phyloP scores from a whole-genome alignment of 2,888 invertebrate species.

The Morpho helenor region DNA sequence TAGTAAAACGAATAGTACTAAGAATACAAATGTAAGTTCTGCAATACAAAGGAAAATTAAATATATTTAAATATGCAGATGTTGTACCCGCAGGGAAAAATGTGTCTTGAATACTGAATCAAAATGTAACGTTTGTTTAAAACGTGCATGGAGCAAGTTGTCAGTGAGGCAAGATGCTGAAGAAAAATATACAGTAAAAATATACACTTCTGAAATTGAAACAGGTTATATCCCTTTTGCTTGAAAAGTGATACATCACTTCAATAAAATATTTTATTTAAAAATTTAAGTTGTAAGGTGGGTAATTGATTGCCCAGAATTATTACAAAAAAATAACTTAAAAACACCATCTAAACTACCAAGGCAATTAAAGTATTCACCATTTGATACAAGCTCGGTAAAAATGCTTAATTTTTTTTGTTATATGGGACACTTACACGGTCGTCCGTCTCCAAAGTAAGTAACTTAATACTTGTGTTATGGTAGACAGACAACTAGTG shows the following conservation, averaged over 20 bases:
- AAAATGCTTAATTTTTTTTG: too few relatives aligned
- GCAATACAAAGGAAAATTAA: slow-evolving; percentile 1
- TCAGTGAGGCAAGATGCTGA: background rate
- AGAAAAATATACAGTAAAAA: slow-evolving; percentile 1
- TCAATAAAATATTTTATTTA: background rate
- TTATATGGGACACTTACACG: too few relatives aligned
- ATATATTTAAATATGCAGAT: background rate
- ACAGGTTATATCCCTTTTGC: background rate
- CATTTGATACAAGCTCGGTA: too few relatives aligned
- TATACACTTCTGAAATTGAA: background rate
- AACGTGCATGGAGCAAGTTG: background rate
- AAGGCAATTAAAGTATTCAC: too few relatives aligned
- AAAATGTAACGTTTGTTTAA: background rate
- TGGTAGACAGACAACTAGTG: too few relatives aligned
- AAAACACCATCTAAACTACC: too few relatives aligned
- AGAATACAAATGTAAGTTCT: slow-evolving; percentile 1
- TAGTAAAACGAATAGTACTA: too few relatives aligned
- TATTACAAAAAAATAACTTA: too few relatives aligned
- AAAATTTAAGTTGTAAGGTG: background rate
- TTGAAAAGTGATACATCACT: background rate
- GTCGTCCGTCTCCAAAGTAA: too few relatives aligned
- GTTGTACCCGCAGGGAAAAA: background rate
- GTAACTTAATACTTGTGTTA: too few relatives aligned
- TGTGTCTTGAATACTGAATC: slow-evolving; percentile 4
- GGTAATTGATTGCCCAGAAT: too few relatives aligned